These are phyloP conservation scores for Ennomos quercinarius DNA, from an alignment of 2,888 invertebrate genomes.

Conservation along the genomic window DNA sequence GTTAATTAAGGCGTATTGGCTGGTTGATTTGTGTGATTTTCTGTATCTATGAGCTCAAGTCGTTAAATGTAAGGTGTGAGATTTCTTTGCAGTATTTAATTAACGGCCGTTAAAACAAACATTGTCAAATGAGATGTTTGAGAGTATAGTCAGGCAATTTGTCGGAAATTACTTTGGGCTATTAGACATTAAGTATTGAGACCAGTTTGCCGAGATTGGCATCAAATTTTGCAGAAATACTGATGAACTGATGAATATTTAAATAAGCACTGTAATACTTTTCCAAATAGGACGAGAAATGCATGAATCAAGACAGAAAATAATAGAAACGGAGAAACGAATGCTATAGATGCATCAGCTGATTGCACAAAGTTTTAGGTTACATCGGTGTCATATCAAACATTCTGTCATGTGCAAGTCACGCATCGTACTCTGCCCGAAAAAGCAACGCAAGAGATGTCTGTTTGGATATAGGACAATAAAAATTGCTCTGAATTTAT, in stretches of 20 bases:
- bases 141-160: no score
- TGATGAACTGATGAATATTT: no score
- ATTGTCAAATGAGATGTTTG: no score
- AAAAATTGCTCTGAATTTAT: constrained; percentile 42
- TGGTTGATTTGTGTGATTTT: constrained; percentile 24
- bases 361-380: constrained; percentile 17
- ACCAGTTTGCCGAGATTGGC: no score
- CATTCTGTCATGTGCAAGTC: constrained; percentile 34
- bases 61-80: constrained; percentile 27
- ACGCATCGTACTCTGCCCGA: constrained; percentile 34
- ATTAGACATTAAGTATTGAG: no score
- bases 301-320: no score
- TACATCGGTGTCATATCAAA: constrained; percentile 22
- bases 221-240: no score
- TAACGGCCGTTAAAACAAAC: background rate
- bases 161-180: no score
- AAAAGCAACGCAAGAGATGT: constrained; percentile 28
- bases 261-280: no score
- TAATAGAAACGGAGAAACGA: no score
- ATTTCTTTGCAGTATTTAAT: constrained; percentile 11
- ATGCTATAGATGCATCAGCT: background rate
- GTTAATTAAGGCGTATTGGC: constrained; percentile 36
- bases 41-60: constrained; percentile 14
- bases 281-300: no score
- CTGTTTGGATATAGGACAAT: constrained; percentile 26